Conservation (phyloP, 1,140 invertebrate species). For the Yoshiicerus persimilis region DNA sequence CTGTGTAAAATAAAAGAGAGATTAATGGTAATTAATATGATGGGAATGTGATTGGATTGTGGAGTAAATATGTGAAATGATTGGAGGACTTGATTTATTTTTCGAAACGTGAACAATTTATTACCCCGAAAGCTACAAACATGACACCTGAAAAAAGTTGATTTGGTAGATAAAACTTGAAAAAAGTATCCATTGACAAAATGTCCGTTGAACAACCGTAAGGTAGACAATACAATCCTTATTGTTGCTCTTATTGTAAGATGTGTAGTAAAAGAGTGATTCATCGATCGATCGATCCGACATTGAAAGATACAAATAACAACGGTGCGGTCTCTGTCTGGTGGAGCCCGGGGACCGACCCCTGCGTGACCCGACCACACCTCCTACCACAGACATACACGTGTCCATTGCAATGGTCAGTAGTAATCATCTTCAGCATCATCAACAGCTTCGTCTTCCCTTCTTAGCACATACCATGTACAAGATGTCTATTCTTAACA, state of each 20-base stretch:
- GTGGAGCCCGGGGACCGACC: neutral
- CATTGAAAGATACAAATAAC: conserved; percentile 16
- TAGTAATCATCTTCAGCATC: neutral
- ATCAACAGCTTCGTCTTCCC: neutral
- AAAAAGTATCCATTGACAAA: conserved; percentile 40
- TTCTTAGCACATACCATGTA: neutral
- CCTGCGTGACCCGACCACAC: neutral
- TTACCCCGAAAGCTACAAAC: conserved; percentile 39
- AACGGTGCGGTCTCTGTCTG: neutral
- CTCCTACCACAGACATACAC: neutral
- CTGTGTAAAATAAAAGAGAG: too few relatives aligned
- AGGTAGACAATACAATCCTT: conserved; percentile 8
- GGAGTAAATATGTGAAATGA: neutral
- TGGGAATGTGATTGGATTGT: neutral
- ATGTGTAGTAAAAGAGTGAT: neutral
- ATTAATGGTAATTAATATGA: too few relatives aligned
- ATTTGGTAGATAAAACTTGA: conserved; percentile 44
- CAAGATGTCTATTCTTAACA: neutral
- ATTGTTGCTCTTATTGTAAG: conserved; percentile 18
- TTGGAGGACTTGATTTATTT: neutral
- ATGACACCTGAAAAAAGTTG: conserved; percentile 39
- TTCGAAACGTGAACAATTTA: conserved; percentile 39
- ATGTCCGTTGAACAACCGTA: conserved; percentile 30
- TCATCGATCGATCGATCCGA: neutral
- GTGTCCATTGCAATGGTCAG: neutral